Evolutionary conservation across 35 echinoderm and acorn worm species (phyloP).

Genomic region (Chiridota heheva): DNA sequence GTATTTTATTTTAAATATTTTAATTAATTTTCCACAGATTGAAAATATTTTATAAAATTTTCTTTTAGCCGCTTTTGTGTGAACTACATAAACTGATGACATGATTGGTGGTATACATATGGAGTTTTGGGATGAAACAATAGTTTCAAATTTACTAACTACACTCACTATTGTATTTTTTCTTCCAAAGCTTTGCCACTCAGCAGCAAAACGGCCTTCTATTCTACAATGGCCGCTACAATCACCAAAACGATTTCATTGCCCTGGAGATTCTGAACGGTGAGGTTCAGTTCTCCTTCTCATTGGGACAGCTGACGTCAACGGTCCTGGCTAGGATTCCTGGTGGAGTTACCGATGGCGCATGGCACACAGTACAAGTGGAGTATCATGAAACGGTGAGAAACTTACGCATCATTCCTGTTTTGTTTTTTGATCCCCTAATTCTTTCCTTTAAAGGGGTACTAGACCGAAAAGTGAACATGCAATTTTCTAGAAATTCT

Average conservation of each 20-base stretch:
- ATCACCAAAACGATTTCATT: constrained; percentile 97
- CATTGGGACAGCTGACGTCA: constrained; percentile 67
- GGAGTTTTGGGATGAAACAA: no score
- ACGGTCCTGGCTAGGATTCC: constrained; percentile 71
- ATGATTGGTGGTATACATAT: no score
- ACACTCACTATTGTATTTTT: background rate
- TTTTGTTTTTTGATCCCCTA: background rate
- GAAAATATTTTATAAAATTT: no score
- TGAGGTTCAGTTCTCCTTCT: constrained; percentile 88
- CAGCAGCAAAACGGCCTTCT: constrained; percentile 90
- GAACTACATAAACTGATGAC: no score
- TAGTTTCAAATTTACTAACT: no score
- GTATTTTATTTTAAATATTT: no score
- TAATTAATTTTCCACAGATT: no score
- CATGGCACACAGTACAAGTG: constrained; percentile 80
- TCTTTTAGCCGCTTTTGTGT: no score
- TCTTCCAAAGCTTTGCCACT: constrained; percentile 82
- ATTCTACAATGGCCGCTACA: constrained; percentile 97
- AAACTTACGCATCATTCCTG: no score
- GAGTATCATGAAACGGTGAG: constrained; percentile 79
- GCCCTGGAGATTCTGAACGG: constrained; percentile 88
- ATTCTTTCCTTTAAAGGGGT: no score
- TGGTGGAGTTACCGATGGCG: constrained; percentile 84
- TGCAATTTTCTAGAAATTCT: no score
- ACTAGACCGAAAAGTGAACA: no score